Percentiles rank a stretch among this genome's conserved stretches.
phyloP scores from a whole-genome alignment of 2,113 vertebrate species.

The Lampris megalopsis region DNA sequence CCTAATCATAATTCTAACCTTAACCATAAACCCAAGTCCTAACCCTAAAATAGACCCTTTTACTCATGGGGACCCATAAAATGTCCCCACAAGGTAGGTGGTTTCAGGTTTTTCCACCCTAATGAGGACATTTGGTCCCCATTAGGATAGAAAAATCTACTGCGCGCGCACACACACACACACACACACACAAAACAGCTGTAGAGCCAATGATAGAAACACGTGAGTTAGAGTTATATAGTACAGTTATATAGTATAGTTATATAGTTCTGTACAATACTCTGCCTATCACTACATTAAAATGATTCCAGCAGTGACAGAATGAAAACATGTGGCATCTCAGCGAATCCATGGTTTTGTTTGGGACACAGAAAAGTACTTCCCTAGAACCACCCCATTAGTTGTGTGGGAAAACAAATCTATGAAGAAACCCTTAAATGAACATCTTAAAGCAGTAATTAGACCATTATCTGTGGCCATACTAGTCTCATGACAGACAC shows the following conservation, averaged over 20 bases:
- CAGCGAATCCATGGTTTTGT: constrained; percentile 13
- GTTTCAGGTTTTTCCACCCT: too few relatives aligned
- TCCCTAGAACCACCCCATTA: constrained; percentile 13
- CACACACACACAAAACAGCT: too few relatives aligned
- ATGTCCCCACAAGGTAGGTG: too few relatives aligned
- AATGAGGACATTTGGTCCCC: too few relatives aligned
- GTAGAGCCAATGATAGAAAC: neutral
- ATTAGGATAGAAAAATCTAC: too few relatives aligned
- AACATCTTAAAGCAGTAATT: constrained; percentile 50
- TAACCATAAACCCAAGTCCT: too few relatives aligned
- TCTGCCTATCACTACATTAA: constrained; percentile 9
- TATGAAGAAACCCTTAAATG: constrained; percentile 24
- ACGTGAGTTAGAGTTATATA: neutral
- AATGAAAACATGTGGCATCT: constrained; percentile 32
- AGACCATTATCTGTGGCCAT: constrained; percentile 36
- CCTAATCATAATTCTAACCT: too few relatives aligned
- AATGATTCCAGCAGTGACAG: constrained; percentile 26
- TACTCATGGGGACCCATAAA: too few relatives aligned
- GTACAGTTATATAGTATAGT: neutral
- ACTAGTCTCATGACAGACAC: constrained; percentile 13
- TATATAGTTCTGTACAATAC: constrained; percentile 4
- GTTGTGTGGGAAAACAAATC: constrained; percentile 40
- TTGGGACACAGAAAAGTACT: constrained; percentile 5
- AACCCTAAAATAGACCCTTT: too few relatives aligned
- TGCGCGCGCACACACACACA: too few relatives aligned